These are phyloP conservation scores for Anguilla pacifica DNA, from an alignment of 2,797 vertebrate genomes.

Conservation along the genomic window DNA sequence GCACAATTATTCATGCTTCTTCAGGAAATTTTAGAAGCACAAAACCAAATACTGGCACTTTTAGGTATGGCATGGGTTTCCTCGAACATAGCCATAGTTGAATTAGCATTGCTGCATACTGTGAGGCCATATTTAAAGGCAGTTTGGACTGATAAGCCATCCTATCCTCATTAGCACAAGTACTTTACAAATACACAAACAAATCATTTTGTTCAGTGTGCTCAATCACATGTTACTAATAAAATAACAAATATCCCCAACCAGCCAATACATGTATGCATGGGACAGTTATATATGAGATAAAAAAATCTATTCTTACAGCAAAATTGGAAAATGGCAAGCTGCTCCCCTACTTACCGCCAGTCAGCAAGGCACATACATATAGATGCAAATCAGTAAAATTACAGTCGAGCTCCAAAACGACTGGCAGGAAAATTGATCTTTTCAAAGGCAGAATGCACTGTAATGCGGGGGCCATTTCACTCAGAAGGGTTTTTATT, in stretches of 20 bases:
- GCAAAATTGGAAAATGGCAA: neutral
- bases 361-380: neutral
- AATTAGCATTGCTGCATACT: neutral
- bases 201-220: neutral
- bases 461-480: neutral
- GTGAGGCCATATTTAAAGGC: neutral
- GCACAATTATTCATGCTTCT: neutral
- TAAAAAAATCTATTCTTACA: neutral
- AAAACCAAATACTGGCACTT: neutral
- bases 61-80: neutral
- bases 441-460: neutral
- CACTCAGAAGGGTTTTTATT: neutral
- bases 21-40: neutral
- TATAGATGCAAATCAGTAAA: slow-evolving; percentile 19
- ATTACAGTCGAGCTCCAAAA: neutral
- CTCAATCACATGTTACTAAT: neutral
- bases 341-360: neutral
- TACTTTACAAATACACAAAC: neutral
- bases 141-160: neutral
- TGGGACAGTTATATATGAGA: neutral
- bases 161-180: neutral
- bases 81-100: neutral
- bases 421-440: slow-evolving; percentile 6
- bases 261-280: neutral
- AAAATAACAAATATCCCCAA: neutral